Evolutionary conservation across 1,140 invertebrate species (phyloP), one percentile per base, ranked within the genome.

Genomic region (Eupristina koningsbergeri): DNA sequence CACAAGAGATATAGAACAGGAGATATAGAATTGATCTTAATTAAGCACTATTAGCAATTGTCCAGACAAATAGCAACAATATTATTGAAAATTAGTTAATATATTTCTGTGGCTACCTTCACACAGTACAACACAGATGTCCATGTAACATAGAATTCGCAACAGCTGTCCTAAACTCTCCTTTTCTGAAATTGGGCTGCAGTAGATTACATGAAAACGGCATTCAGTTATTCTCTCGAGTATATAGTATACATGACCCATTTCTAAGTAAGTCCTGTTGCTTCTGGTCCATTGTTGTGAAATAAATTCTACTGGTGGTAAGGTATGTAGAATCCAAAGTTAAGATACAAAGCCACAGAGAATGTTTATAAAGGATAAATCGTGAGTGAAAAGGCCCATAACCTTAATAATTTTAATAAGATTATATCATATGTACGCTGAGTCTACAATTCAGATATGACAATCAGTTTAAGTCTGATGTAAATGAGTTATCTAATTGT

Each of bases 21-120:
- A 67, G 36, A 17, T 45, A 64, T 81, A 64, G 85, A 77, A 85
- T 86, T 80, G 84, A 88, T 90, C 88, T 88, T 91, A 91, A 91
- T 91, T 91, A 91, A 89, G 88, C 86, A 74, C 64, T 84, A 86
- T 86, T 89, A 81, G 88, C 88, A 91, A 91, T 90, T 90, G 89
- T 86, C 86, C 83, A 69, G 80, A 22, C 74, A 39, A 50, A 34
- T 41, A 19, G 78, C 53, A 41, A 22, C 64, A 26, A 73, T 84
- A 82, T 86, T 90, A 90, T 91, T 89, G 89, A 89, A 87, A 89
- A 87, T 86, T n/a, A n/a, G n/a, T 76, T 58, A 9, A 31, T 83
- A 79, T 88, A 89, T 91, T 91, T 88, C 89, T 89, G 88, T 86
- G 89, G 89, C 87, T 90, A 87, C 83, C 84, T 86, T 67, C 77